A percentile compares a stretch with the other conserved stretches of the same genome.
Conservation (phyloP, 2,797 vertebrate genomes). For the Anabacerthia variegaticeps region DNA sequence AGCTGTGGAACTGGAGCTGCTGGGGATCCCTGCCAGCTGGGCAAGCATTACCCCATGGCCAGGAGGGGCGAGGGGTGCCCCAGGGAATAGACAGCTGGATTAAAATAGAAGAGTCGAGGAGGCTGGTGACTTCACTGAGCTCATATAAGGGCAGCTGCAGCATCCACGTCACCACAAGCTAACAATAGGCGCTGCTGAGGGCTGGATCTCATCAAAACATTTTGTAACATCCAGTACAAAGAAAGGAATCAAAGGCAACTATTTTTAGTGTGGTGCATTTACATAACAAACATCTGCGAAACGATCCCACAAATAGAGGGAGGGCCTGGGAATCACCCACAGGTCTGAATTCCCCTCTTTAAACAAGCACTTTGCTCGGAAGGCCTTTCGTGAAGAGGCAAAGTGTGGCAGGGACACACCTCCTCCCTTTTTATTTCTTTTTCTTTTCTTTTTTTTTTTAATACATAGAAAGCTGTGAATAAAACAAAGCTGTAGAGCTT, state of each 20-base stretch:
- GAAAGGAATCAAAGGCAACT: slow-evolving; percentile 59
- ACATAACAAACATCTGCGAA: slow-evolving; percentile 64
- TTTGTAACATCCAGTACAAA: slow-evolving; percentile 61
- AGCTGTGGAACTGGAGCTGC: background rate
- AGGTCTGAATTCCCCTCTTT: slow-evolving; percentile 21
- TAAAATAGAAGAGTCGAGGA: slow-evolving; percentile 48
- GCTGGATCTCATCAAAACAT: slow-evolving; percentile 65
- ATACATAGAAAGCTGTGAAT: background rate
- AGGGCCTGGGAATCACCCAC: slow-evolving; percentile 63
- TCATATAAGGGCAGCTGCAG: slow-evolving; percentile 69
- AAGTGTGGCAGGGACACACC: background rate
- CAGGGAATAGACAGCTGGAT: slow-evolving; percentile 24
- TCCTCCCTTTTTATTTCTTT: background rate
- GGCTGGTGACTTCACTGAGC: slow-evolving; percentile 57
- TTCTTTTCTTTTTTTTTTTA: background rate
- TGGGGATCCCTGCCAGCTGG: slow-evolving; percentile 35
- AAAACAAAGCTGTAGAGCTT: background rate
- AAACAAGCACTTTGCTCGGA: background rate
- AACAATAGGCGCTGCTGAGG: slow-evolving; percentile 63
- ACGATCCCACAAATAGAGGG: slow-evolving; percentile 58
- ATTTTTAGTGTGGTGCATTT: slow-evolving; percentile 74
- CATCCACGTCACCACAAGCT: slow-evolving; percentile 46
- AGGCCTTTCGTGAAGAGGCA: background rate
- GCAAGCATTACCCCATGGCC: background rate
- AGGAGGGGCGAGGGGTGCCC: background rate